Evolutionary conservation across 2,113 vertebrate species (phyloP).

Genomic region (Spilogale gracilis): DNA sequence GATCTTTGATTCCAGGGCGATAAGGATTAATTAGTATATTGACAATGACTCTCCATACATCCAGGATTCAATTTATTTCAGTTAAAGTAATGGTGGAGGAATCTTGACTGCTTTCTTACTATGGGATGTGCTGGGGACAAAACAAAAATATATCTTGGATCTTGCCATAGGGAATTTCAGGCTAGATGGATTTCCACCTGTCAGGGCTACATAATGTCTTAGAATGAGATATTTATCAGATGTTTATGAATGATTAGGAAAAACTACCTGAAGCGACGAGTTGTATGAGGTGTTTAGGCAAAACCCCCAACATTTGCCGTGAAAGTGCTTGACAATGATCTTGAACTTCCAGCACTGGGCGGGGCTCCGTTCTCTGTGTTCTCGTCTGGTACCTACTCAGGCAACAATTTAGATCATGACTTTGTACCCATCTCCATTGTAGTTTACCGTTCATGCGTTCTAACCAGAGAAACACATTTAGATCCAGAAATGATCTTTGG

Average conservation of each 20-base stretch:
- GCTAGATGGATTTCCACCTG: background rate
- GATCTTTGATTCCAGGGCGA: background rate
- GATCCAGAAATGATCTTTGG: background rate
- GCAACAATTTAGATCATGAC: background rate
- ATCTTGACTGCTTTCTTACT: background rate
- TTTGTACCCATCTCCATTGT: background rate
- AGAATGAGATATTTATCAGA: background rate
- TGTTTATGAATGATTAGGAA: background rate
- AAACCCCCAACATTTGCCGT: background rate
- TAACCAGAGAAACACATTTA: background rate
- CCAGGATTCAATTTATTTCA: background rate
- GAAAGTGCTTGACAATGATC: background rate
- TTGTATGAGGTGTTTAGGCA: background rate
- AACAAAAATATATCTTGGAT: background rate
- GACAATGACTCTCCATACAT: background rate
- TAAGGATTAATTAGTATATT: background rate
- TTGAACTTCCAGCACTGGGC: background rate
- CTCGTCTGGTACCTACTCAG: background rate
- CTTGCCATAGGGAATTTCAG: background rate
- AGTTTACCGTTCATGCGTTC: background rate
- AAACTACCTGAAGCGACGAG: background rate
- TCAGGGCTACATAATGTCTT: background rate
- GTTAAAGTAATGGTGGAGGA: background rate
- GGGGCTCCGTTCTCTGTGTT: fast-evolving
- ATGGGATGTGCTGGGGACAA: background rate